phyloP scores from a whole-genome alignment of 1,140 invertebrate species.

The Brachionus sp. region DNA sequence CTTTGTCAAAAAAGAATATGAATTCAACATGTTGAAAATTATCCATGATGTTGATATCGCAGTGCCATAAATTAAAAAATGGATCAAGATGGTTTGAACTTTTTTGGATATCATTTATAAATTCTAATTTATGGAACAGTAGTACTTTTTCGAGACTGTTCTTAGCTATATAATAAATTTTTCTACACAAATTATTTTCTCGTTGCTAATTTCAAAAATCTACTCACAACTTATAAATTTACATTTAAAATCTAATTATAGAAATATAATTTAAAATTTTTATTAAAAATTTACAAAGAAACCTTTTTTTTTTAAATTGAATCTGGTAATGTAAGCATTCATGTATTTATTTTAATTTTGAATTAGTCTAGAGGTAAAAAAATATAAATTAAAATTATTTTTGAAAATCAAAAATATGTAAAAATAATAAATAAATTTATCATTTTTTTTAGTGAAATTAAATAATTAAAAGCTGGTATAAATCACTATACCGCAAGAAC shows the following conservation, averaged over 20 bases:
- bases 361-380: too few species aligned
- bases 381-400: too few species aligned
- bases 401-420: too few species aligned
- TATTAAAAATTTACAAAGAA: background rate
- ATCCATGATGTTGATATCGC: background rate
- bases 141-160: background rate
- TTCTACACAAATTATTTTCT: background rate
- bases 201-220: background rate
- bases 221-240: background rate
- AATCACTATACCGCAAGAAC: too few species aligned
- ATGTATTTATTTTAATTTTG: too few species aligned
- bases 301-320: background rate
- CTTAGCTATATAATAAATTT: background rate
- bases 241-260: background rate
- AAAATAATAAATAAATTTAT: too few species aligned
- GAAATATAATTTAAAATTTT: background rate
- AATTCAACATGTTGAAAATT: background rate
- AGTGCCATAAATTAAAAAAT: background rate
- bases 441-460: too few species aligned
- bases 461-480: too few species aligned
- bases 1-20: background rate
- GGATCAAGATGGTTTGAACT: conserved; percentile 5
- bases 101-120: conserved; percentile 13
- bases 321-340: background rate
- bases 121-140: background rate